Evolutionary conservation across 2,888 invertebrate species (phyloP).

Genomic region (Drosophila meridiana): DNA sequence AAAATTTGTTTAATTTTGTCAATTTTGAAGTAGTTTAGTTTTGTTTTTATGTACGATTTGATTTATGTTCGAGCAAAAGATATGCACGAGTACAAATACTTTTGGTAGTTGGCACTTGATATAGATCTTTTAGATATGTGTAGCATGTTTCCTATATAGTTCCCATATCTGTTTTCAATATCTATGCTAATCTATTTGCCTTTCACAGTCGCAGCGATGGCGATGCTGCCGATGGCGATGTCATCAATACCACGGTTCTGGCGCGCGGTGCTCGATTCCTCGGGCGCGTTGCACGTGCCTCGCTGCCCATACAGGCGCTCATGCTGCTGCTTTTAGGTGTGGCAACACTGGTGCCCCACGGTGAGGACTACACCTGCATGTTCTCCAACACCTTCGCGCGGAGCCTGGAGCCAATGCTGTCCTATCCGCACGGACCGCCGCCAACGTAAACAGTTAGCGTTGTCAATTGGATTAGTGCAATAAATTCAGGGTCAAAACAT

Average conservation of each 20-base stretch:
- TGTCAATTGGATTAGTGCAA: constrained; percentile 60
- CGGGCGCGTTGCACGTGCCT: constrained; percentile 95
- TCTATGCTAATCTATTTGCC: constrained; percentile 3
- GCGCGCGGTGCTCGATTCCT: constrained; percentile 93
- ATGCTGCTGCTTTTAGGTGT: constrained; percentile 96
- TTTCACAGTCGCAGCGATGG: constrained; percentile 62
- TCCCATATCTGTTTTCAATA: not conserved
- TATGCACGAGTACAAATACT: constrained; percentile 38
- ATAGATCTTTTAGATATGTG: not conserved
- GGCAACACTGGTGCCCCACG: constrained; percentile 95
- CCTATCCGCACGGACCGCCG: constrained; percentile 97
- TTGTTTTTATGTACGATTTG: constrained; percentile 6
- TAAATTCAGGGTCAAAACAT: constrained; percentile 29
- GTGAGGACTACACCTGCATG: constrained; percentile 94
- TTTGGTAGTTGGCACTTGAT: constrained; percentile 33
- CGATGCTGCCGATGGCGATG: constrained; percentile 85
- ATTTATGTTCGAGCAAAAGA: constrained; percentile 30
- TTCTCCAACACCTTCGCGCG: constrained; percentile 93
- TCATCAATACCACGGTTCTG: constrained; percentile 88
- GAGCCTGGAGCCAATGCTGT: constrained; percentile 94
- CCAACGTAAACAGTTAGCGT: constrained; percentile 89
- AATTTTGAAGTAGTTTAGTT: constrained; percentile 49
- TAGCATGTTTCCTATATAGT: constrained; percentile 33
- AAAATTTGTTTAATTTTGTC: constrained; percentile 70
- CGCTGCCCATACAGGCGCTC: constrained; percentile 97